These are phyloP conservation scores for Cyclargus thomasi DNA, from an alignment of 1,140 invertebrate species.

Conservation along the genomic window DNA sequence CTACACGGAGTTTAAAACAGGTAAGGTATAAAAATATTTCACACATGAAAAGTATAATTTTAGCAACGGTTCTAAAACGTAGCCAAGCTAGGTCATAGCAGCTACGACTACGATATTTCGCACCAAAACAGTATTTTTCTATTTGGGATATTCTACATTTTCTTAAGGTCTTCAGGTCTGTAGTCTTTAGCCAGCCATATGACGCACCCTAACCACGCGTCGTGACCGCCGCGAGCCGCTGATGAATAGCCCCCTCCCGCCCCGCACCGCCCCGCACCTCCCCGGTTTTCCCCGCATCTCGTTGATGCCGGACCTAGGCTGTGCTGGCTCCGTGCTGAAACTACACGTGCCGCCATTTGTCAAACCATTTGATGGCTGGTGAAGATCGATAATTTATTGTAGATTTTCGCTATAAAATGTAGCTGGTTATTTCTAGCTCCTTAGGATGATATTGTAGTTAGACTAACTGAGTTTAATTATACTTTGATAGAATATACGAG, in stretches of 20 bases:
- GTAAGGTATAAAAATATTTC: neutral
- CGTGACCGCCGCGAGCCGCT: slow-evolving; percentile 60
- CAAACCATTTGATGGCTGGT: neutral
- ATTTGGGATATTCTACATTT: too few relatives aligned
- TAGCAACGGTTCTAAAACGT: neutral
- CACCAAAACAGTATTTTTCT: too few relatives aligned
- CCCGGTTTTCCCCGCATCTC: slow-evolving; percentile 28
- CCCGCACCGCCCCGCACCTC: slow-evolving; percentile 38
- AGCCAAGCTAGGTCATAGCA: too few relatives aligned
- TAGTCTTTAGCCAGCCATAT: neutral
- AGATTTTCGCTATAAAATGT: neutral
- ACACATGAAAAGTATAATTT: neutral
- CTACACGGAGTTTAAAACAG: too few relatives aligned
- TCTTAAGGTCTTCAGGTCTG: too few relatives aligned
- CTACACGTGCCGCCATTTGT: slow-evolving; percentile 12
- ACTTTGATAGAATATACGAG: too few relatives aligned
- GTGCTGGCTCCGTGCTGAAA: neutral
- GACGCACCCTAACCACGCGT: slow-evolving; percentile 26
- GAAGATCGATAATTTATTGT: neutral
- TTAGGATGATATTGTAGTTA: too few relatives aligned
- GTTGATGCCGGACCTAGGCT: slow-evolving; percentile 29
- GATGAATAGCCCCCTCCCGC: slow-evolving; percentile 43
- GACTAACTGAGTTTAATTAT: too few relatives aligned
- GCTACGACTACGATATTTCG: too few relatives aligned
- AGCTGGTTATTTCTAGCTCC: too few relatives aligned